Percentiles rank a stretch among this genome's conserved stretches.
Conservation (phyloP, 2,888 invertebrate species). For the Netelia inedita region DNA sequence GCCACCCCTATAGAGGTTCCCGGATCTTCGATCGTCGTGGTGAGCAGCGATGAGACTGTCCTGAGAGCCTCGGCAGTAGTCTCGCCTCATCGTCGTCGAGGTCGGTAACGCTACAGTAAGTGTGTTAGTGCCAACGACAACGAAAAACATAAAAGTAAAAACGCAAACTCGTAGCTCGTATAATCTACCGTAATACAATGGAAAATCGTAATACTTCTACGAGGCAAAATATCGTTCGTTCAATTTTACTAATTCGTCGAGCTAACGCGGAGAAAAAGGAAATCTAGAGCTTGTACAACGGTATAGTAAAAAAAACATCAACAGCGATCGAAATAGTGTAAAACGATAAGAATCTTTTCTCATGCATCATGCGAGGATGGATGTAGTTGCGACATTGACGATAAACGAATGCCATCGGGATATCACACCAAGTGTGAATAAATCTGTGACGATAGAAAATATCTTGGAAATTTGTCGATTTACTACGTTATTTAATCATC, state of each 20-base stretch:
- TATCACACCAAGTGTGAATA: slow-evolving; percentile 65
- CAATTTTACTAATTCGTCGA: neutral
- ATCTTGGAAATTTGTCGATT: slow-evolving; percentile 61
- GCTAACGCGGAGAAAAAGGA: slow-evolving; percentile 75
- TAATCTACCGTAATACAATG: slow-evolving; percentile 75
- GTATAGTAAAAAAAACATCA: slow-evolving; percentile 59
- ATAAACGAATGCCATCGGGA: slow-evolving; percentile 72
- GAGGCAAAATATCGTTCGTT: neutral
- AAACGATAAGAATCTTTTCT: slow-evolving; percentile 62
- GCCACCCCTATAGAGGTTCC: slow-evolving; percentile 90
- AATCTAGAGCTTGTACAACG: slow-evolving; percentile 76
- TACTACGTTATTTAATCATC: neutral
- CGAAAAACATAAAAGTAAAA: slow-evolving; percentile 58
- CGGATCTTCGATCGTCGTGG: slow-evolving; percentile 86
- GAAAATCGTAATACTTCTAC: slow-evolving; percentile 46
- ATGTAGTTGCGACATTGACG: slow-evolving; percentile 79
- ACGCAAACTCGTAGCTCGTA: slow-evolving; percentile 78
- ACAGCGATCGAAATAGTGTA: slow-evolving; percentile 38
- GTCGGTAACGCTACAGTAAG: slow-evolving; percentile 85
- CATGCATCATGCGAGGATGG: slow-evolving; percentile 77
- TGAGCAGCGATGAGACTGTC: slow-evolving; percentile 92
- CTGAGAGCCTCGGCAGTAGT: slow-evolving; percentile 96
- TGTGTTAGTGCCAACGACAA: slow-evolving; percentile 80
- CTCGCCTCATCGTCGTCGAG: slow-evolving; percentile 92
- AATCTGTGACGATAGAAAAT: slow-evolving; percentile 24